Conservation (phyloP, 2,113 vertebrate species). For the Nasalis larvatus region DNA sequence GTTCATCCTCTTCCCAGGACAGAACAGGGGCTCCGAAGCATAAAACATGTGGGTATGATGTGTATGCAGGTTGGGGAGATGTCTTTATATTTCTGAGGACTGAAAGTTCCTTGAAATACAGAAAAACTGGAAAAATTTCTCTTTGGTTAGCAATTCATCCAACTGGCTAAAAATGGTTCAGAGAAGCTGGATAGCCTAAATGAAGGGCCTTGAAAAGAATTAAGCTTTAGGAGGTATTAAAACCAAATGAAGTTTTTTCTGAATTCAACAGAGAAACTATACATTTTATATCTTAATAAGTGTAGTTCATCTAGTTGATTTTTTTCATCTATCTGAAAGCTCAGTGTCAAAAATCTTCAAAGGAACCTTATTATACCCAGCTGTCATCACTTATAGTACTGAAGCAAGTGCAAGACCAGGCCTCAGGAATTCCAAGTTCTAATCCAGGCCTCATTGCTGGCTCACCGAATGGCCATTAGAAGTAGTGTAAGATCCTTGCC, state of each 20-base stretch:
- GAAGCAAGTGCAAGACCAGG: background rate
- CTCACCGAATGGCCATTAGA: background rate
- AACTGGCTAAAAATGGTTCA: background rate
- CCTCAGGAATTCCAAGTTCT: background rate
- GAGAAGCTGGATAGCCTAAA: background rate
- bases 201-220: background rate
- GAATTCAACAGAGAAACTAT: slow-evolving; percentile 28
- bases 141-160: background rate
- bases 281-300: background rate
- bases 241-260: slow-evolving; percentile 11
- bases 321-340: background rate
- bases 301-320: background rate
- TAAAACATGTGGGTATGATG: background rate
- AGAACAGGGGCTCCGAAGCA: background rate
- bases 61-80: too few relatives aligned
- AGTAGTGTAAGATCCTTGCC: background rate
- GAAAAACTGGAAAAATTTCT: background rate
- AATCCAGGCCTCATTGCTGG: background rate
- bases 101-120: background rate
- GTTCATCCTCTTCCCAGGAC: background rate
- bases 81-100: background rate
- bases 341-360: background rate
- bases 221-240: background rate
- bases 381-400: background rate
- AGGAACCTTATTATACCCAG: background rate